Evolutionary conservation across 2,113 vertebrate species (phyloP).

Genomic region (Neofelis nebulosa): DNA sequence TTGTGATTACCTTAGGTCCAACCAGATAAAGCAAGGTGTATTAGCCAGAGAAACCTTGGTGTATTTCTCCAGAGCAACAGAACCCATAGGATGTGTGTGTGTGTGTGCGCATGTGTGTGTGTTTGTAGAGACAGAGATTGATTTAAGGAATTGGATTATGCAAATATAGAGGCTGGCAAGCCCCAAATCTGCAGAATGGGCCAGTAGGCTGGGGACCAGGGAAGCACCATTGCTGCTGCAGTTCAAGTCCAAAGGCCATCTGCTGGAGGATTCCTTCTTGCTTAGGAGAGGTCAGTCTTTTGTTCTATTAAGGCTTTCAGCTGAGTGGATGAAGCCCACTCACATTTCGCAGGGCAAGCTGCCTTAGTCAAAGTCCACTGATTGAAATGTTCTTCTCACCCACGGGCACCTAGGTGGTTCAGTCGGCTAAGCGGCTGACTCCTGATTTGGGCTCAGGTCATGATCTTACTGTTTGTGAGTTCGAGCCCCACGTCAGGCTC

Average conservation of each 20-base stretch:
- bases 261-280: background rate
- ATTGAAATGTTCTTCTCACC: constrained; percentile 6
- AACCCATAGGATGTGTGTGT: background rate
- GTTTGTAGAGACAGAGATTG: background rate
- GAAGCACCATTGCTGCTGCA: background rate
- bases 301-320: background rate
- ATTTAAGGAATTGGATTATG: background rate
- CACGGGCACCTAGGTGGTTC: too few relatives aligned
- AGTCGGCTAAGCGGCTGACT: too few relatives aligned
- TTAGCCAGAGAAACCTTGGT: background rate
- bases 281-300: background rate
- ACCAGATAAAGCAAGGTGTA: background rate
- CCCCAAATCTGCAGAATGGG: background rate
- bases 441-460: too few relatives aligned
- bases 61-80: background rate
- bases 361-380: background rate
- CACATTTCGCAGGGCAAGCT: background rate
- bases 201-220: background rate
- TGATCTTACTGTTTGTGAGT: too few relatives aligned
- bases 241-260: background rate
- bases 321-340: background rate
- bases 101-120: background rate
- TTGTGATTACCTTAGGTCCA: background rate
- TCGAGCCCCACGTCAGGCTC: too few relatives aligned
- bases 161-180: background rate